Percentiles rank a stretch among this genome's conserved stretches.
Evolutionary conservation across 1,140 invertebrate species (phyloP).

Genomic region (Dendrolimus kikuchii): DNA sequence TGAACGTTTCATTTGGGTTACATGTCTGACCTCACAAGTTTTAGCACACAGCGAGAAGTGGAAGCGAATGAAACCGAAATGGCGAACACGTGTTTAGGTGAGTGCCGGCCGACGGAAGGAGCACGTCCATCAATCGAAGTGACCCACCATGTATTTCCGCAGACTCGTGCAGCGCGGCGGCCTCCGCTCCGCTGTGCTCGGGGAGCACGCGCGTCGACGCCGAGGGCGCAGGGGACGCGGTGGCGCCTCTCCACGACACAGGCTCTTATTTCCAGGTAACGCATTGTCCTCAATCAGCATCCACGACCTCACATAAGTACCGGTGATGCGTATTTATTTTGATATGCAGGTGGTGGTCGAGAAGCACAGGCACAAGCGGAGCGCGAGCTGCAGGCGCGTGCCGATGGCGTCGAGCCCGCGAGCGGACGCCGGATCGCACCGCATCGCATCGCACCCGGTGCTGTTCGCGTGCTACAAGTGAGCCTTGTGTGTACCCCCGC

Average conservation of each 20-base stretch:
- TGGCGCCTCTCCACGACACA: conserved; percentile 1
- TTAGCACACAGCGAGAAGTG: no score
- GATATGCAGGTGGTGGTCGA: conserved; percentile 13
- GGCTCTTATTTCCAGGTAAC: conserved; percentile 6
- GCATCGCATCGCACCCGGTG: neutral
- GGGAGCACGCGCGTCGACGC: neutral
- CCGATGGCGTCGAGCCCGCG: conserved; percentile 9
- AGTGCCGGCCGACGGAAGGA: no score
- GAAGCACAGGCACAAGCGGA: conserved; percentile 8
- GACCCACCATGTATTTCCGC: no score
- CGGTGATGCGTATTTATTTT: neutral
- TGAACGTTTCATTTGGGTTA: no score
- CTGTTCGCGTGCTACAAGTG: no score
- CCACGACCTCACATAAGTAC: neutral
- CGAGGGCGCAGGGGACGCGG: neutral
- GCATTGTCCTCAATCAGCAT: neutral
- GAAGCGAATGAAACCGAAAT: no score
- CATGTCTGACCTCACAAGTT: no score
- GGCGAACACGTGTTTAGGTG: no score
- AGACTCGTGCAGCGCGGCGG: neutral
- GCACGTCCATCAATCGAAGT: no score
- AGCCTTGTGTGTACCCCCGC: no score
- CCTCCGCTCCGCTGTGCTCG: neutral
- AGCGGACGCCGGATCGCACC: neutral
- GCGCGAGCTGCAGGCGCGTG: conserved; percentile 5